phyloP scores from a whole-genome alignment of 2,113 vertebrate genomes.

The Clinocottus analis region DNA sequence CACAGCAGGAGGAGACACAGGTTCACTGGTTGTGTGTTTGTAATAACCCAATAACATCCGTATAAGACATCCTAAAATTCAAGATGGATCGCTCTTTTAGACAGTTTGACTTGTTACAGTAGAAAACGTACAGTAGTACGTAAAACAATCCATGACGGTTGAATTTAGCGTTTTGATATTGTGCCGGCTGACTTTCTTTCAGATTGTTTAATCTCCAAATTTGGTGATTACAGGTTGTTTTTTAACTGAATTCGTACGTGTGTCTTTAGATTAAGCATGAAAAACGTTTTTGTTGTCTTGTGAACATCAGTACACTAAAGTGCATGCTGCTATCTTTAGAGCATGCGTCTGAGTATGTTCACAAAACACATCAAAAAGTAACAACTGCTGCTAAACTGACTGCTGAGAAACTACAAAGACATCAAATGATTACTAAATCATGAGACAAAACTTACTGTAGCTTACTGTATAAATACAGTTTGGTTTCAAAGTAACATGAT shows the following conservation, averaged over 20 bases:
- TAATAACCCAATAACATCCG: background rate
- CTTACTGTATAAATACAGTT: background rate
- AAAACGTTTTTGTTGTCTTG: background rate
- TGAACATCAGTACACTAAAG: background rate
- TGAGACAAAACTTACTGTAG: background rate
- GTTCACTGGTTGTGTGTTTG: background rate
- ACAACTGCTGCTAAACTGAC: background rate
- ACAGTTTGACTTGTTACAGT: background rate
- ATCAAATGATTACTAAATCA: background rate
- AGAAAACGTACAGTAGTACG: background rate
- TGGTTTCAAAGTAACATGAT: background rate
- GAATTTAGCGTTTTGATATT: background rate
- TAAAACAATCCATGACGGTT: background rate
- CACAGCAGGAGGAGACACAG: slow-evolving; percentile 5
- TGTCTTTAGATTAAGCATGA: no score
- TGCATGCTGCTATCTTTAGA: background rate
- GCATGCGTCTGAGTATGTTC: background rate
- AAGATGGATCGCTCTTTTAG: background rate
- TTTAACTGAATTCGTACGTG: no score
- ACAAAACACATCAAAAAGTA: background rate
- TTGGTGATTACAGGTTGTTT: no score
- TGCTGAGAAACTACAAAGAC: background rate
- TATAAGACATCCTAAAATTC: background rate
- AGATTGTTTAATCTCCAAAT: no score
- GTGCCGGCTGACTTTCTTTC: background rate